A percentile compares a stretch with the other conserved stretches of the same genome.
phyloP scores from a whole-genome alignment of 2,797 vertebrate genomes.

The Acridotheres tristis region DNA sequence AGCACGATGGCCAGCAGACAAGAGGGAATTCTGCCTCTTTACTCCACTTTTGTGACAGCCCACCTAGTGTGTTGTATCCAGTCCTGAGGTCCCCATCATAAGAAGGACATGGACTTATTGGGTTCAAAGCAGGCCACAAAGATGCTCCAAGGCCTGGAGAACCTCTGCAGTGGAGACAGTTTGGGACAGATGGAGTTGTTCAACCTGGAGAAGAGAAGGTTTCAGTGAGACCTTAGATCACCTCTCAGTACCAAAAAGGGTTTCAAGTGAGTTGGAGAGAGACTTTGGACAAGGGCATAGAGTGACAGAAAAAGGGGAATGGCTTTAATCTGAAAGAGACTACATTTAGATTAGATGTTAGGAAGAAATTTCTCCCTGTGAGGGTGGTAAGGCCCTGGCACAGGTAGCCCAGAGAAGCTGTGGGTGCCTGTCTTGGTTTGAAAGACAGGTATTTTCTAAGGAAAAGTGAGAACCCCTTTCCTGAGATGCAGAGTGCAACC shows the following conservation, averaged over 20 bases:
- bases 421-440: not conserved
- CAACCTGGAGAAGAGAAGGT: not conserved
- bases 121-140: not conserved
- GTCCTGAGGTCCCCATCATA: not conserved
- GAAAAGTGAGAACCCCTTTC: too few relatives aligned
- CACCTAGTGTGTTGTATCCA: rapidly evolving
- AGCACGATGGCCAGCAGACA: not conserved
- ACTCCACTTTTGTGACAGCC: too few relatives aligned
- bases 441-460: too few relatives aligned
- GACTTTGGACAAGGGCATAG: not conserved
- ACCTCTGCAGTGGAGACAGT: not conserved
- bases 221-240: not conserved
- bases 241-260: not conserved
- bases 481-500: too few relatives aligned
- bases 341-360: not conserved
- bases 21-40: not conserved
- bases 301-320: not conserved
- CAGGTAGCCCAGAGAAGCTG: not conserved
- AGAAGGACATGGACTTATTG: rapidly evolving
- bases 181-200: not conserved
- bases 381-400: not conserved
- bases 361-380: not conserved
- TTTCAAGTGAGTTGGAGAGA: not conserved
- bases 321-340: not conserved
- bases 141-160: not conserved